phyloP scores from a whole-genome alignment of 2,113 vertebrate species.

The Entelurus aequoreus region DNA sequence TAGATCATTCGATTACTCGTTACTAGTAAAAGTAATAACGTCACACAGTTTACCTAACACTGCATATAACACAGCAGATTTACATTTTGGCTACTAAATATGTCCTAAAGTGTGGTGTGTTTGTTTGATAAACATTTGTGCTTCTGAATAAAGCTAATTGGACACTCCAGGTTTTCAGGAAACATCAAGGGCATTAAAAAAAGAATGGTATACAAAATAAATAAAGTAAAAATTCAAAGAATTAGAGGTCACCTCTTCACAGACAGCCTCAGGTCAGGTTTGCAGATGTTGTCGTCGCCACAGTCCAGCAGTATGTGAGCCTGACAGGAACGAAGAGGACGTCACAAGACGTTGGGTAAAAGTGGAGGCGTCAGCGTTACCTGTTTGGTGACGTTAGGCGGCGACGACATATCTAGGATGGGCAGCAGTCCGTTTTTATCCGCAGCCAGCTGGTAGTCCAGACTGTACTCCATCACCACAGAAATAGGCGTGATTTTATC shows the following conservation, averaged over 20 bases:
- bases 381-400: slow-evolving; percentile 89
- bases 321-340: slow-evolving; percentile 48
- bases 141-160: too few species aligned
- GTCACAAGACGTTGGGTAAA: background rate
- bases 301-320: slow-evolving; percentile 94
- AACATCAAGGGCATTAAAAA: too few species aligned
- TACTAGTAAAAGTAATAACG: too few species aligned
- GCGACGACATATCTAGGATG: slow-evolving; percentile 83
- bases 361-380: slow-evolving; percentile 49
- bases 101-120: too few species aligned
- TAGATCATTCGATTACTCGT: too few species aligned
- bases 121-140: too few species aligned
- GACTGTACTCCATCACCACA: slow-evolving; percentile 86
- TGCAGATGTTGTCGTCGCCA: slow-evolving; percentile 92
- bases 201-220: background rate
- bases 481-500: slow-evolving; percentile 97
- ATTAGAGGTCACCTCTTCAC: slow-evolving; percentile 76
- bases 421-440: slow-evolving; percentile 83
- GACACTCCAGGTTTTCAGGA: too few species aligned
- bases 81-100: too few species aligned
- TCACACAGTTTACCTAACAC: too few species aligned
- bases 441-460: slow-evolving; percentile 80
- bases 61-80: too few species aligned
- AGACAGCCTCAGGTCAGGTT: slow-evolving; percentile 83
- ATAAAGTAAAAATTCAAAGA: background rate